Conservation (phyloP, 2,888 invertebrate species). For the Trichogramma dendrolimi region DNA sequence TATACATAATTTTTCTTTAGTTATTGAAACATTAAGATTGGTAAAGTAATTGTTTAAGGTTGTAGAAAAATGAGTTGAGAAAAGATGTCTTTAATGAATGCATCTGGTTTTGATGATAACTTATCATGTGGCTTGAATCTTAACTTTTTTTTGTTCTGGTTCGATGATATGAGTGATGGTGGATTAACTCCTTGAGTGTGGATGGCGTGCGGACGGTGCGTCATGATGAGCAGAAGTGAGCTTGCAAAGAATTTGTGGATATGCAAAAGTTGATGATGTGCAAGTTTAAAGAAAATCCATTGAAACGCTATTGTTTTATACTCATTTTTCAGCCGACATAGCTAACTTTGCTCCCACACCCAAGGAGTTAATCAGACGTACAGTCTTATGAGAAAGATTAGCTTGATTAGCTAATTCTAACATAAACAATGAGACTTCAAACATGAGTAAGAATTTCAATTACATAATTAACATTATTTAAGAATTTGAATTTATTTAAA, state of each 20-base stretch:
- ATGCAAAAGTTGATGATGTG: conserved; percentile 19
- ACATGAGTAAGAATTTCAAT: conserved; percentile 23
- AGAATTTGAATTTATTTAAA: conserved; percentile 10
- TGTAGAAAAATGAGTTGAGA: too few relatives aligned
- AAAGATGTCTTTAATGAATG: too few relatives aligned
- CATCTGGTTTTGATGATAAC: too few relatives aligned
- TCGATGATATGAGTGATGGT: conserved; percentile 4
- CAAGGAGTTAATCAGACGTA: conserved; percentile 30
- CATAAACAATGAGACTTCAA: conserved; percentile 25
- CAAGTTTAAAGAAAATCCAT: conserved; percentile 14
- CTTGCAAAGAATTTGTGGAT: conserved; percentile 27
- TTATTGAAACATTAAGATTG: too few relatives aligned
- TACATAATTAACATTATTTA: not conserved
- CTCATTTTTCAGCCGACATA: conserved; percentile 30
- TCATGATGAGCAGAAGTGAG: conserved; percentile 30
- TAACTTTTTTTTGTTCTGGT: conserved; percentile 9
- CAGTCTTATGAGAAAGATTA: conserved; percentile 24
- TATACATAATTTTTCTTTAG: too few relatives aligned
- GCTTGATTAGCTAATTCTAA: conserved; percentile 21
- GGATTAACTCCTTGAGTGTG: conserved; percentile 31
- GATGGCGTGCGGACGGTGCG: conserved; percentile 22
- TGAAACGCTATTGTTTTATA: conserved; percentile 24
- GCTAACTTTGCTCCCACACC: conserved; percentile 32
- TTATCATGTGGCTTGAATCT: not conserved
- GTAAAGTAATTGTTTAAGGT: too few relatives aligned